Conservation (phyloP, 2,113 vertebrate species). For the Larimichthys polyactis region DNA sequence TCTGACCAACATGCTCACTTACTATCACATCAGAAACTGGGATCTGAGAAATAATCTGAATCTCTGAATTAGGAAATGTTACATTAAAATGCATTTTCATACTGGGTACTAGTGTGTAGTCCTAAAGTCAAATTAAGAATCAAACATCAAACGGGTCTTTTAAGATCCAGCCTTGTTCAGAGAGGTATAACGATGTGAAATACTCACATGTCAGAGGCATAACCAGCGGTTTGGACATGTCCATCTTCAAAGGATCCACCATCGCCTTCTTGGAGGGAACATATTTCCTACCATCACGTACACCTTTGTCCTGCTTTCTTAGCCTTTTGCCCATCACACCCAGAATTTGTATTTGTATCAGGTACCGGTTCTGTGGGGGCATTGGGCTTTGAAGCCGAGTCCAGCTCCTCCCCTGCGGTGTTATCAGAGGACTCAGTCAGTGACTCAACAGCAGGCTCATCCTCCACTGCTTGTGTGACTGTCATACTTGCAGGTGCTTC, state of each 20-base stretch:
- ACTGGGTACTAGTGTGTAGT: no score
- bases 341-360: neutral
- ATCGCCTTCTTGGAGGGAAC: conserved; percentile 82
- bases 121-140: neutral
- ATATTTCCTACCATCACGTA: conserved; percentile 62
- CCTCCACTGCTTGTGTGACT: conserved; percentile 1
- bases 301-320: conserved; percentile 54
- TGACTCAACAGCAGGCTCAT: neutral
- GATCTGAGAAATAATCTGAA: neutral
- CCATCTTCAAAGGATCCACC: conserved; percentile 83
- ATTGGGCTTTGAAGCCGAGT: conserved; percentile 29
- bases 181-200: conserved; percentile 1
- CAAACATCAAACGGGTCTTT: neutral
- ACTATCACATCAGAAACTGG: neutral
- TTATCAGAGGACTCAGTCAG: conserved; percentile 6
- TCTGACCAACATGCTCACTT: no score
- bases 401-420: neutral
- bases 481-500: conserved; percentile 17
- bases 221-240: conserved; percentile 75
- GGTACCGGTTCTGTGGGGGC: neutral
- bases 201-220: conserved; percentile 83
- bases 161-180: neutral
- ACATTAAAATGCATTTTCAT: neutral
- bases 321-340: conserved; percentile 16
- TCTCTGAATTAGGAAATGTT: neutral